Evolutionary conservation across 2,113 vertebrate species (phyloP).

Genomic region (Hymenochirus boettgeri): DNA sequence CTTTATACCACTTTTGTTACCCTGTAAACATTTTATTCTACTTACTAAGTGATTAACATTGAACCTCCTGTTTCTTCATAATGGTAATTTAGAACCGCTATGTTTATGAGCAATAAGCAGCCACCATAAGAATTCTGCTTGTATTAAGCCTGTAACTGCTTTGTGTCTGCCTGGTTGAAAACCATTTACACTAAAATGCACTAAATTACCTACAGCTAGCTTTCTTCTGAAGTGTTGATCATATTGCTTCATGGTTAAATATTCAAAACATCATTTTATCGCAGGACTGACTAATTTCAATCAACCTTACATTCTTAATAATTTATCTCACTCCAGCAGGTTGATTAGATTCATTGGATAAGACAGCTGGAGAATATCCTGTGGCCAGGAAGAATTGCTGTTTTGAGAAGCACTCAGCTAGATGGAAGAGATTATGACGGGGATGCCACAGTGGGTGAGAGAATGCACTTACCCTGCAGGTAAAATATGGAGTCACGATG

Average conservation of each 20-base stretch:
- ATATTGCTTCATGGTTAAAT: conserved; percentile 38
- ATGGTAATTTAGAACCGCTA: too few relatives aligned
- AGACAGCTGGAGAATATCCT: conserved; percentile 45
- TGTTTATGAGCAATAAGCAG: too few relatives aligned
- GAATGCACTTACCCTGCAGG: conserved; percentile 41
- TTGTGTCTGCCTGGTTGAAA: neutral
- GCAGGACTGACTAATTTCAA: conserved; percentile 50
- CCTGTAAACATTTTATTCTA: too few relatives aligned
- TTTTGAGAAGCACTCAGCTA: conserved; percentile 45
- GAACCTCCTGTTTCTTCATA: too few relatives aligned
- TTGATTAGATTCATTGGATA: conserved; percentile 50
- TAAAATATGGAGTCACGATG: conserved; percentile 26
- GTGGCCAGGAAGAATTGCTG: conserved; percentile 41
- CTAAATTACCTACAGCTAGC: conserved; percentile 1
- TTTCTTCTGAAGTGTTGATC: conserved; percentile 32
- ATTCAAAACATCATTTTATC: conserved; percentile 37
- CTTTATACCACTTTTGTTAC: too few relatives aligned
- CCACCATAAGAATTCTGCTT: too few relatives aligned
- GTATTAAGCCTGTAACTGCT: too few relatives aligned
- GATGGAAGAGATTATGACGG: conserved; percentile 29
- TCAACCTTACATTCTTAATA: conserved; percentile 40
- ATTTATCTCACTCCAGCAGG: conserved; percentile 52
- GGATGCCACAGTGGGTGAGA: conserved; percentile 40
- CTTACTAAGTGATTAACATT: too few relatives aligned
- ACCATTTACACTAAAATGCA: neutral